These are phyloP conservation scores for Polyommatus icarus DNA, from an alignment of 2,888 invertebrate genomes.

Conservation along the genomic window DNA sequence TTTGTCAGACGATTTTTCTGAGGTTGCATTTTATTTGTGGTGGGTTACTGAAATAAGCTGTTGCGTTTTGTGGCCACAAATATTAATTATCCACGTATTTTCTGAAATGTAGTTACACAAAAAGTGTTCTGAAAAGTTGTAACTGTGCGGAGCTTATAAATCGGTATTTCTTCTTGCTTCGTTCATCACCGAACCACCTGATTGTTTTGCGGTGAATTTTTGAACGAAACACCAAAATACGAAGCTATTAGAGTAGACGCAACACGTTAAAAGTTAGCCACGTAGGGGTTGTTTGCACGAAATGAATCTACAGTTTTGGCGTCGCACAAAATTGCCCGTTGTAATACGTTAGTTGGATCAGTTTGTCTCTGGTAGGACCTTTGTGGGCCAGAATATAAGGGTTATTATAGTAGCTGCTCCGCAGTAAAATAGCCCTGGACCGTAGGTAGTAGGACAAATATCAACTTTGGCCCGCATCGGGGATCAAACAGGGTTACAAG, in stretches of 20 bases:
- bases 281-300: not conserved
- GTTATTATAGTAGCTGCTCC: not conserved
- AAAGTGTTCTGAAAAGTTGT: no score
- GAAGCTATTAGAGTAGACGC: constrained; percentile 2
- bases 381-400: not conserved
- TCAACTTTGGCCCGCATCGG: constrained; percentile 8
- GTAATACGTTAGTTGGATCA: not conserved
- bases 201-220: not conserved
- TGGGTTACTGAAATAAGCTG: no score
- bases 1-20: no score
- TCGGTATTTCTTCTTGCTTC: no score
- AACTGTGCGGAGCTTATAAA: no score
- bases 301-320: constrained; percentile 1
- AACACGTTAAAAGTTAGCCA: constrained; percentile 3
- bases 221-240: not conserved
- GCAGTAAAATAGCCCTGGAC: not conserved
- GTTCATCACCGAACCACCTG: not conserved
- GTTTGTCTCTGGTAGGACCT: not conserved
- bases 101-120: no score
- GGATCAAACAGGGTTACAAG: constrained; percentile 10
- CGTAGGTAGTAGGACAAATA: not conserved
- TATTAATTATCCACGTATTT: no score
- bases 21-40: no score
- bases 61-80: no score
- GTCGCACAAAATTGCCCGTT: constrained; percentile 6